Evolutionary conservation across 2,888 invertebrate species (phyloP), one percentile per base, ranked within the genome.

Genomic region (Lasius platythorax): DNA sequence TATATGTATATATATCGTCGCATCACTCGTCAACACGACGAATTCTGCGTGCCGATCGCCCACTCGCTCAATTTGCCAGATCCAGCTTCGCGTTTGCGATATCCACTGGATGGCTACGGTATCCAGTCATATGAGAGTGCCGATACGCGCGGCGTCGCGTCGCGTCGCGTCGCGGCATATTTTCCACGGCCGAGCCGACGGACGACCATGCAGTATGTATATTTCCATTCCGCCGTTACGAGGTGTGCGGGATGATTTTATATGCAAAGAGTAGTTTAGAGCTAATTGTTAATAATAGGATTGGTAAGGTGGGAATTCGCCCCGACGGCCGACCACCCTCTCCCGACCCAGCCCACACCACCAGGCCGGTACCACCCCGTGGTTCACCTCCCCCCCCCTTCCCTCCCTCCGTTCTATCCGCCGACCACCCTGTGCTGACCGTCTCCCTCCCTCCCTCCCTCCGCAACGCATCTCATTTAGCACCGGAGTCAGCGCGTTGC

Each of bases 201-300:
- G 91, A 91, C 92, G 90, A 90, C 91, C 94, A 95, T 95, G 91
- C 94, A 95, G 94, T 94, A 95, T 95, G 95, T 94, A 95, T 95
- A 94, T 94, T 95, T 95, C 94, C 95, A 95, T 95, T 95, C 93
- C 93, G 91, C 92, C 92, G 93, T 94, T 94, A 94, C 93, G 94
- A 94, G 93, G 92, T 93, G 93, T 88, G 93, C 88, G 90, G 91
- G 90, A 92, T 93, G 93, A 94, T 95, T 94, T 93, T 91, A 93
- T 93, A 95, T 95, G 95, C 95, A 95, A 94, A 95, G 94, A 95
- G 94, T 94, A 94, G 94, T 94, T 95, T 94, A 94, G 93, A 93
- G 93, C 94, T 95, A 95, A 95, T 95, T 95, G 95, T 95, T 95
- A 95, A 95, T 95, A 95, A 95, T 95, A 94, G 95, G 94, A 95